Evolutionary conservation across 1,140 invertebrate genomes (phyloP), one percentile per base, ranked within the genome.

Genomic region (Drosophila gunungcola): DNA sequence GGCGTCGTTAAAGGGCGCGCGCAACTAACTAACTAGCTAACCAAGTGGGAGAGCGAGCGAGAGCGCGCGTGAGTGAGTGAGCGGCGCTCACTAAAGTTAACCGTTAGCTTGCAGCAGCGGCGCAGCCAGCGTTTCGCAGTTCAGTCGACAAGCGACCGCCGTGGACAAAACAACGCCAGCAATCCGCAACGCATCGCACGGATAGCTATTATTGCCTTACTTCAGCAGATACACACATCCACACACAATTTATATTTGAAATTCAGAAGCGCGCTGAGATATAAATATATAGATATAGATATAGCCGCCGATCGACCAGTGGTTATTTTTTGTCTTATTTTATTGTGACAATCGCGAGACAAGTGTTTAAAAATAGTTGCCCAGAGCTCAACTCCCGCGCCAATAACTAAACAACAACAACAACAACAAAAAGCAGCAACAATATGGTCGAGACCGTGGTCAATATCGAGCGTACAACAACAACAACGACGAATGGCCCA

Each of bases 401-500:
- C 51, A 52, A 43, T 21, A 42, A 38, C 13, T 12, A 62, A 43
- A 55, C 34, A 55, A 6, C 48, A 74, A 57, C 38, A 53, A 78
- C 39, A 52, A 38, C 34, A 45, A 45, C 48, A 74, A 57, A 42
- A 53, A 78, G 42, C 42, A 73, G 52, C 41, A 89, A 57, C 57
- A 95, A 95, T 94, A 95, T 95, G 93, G 94, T 94, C 84, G 95
- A 95, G 93, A 95, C 95, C 69, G 95, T 95, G 70, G 94, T 95
- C 67, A 95, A 93, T 76, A 94, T 95, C 75, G 94, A 94, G 76
- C 93, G 93, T 80, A 90, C 94, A 93, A 92, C 94, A 94, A 94
- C 94, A 84, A 93, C 94, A 89, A 92, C 93, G 2, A 93, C 94
- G 49, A 74, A 48, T 91, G 93, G 81, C 10, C 94, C 94, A 78